Conservation (phyloP, 2,888 invertebrate species). For the Spicauda simplicius region DNA sequence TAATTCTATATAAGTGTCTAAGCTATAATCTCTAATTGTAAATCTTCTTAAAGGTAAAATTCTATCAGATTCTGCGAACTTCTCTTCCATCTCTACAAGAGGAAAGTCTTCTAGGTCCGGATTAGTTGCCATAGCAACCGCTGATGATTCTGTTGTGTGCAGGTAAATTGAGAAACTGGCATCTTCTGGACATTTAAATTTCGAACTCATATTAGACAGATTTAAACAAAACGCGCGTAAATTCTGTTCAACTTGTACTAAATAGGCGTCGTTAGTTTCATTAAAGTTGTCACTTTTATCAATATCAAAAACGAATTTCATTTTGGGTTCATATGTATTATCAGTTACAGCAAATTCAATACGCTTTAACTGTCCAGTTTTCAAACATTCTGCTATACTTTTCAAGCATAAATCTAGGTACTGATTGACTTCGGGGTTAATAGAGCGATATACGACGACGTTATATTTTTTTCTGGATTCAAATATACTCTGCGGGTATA, state of each 20-base stretch:
- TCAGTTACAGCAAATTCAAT: constrained; percentile 80
- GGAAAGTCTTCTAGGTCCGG: constrained; percentile 78
- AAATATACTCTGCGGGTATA: constrained; percentile 88
- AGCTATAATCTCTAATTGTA: constrained; percentile 58
- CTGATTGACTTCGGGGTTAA: constrained; percentile 87
- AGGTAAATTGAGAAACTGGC: constrained; percentile 86
- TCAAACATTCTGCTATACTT: constrained; percentile 77
- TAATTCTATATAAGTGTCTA: constrained; percentile 70
- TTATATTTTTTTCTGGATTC: constrained; percentile 86
- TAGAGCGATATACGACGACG: constrained; percentile 83
- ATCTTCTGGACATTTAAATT: constrained; percentile 79
- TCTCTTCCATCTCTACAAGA: constrained; percentile 62
- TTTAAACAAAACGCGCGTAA: constrained; percentile 86
- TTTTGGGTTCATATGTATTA: constrained; percentile 52
- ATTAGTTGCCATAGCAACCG: constrained; percentile 81
- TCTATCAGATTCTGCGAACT: constrained; percentile 50
- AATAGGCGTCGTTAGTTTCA: constrained; percentile 83
- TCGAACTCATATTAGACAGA: constrained; percentile 75
- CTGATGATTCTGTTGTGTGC: constrained; percentile 85
- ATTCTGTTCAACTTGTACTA: constrained; percentile 85
- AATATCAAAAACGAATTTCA: constrained; percentile 71
- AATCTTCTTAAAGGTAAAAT: constrained; percentile 69
- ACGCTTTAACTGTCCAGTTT: constrained; percentile 74
- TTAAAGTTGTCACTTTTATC: constrained; percentile 55
- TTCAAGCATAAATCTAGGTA: constrained; percentile 85